Percentiles rank a stretch among this genome's conserved stretches.
Conservation (phyloP, 92 coral and sea anemone genomes). For the Epizoanthus fatuus region DNA sequence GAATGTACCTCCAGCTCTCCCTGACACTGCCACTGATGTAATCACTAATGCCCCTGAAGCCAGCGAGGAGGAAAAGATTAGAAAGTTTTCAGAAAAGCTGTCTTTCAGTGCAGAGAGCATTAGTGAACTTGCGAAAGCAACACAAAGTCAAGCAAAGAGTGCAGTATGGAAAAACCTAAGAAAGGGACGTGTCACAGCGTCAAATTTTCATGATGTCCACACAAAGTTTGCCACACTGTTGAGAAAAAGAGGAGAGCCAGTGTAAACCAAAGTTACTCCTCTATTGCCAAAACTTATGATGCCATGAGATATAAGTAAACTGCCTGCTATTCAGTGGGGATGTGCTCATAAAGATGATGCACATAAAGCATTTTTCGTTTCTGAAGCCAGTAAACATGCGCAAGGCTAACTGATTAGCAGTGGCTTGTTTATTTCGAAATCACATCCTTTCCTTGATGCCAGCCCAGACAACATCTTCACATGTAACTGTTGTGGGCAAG, state of each 20-base stretch:
- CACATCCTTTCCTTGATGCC: conserved; percentile 54
- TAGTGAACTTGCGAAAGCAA: conserved; percentile 55
- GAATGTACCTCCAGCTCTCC: conserved; percentile 57
- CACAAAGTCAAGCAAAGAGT: conserved; percentile 43
- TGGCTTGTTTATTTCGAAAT: conserved; percentile 49
- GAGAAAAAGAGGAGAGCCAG: conserved; percentile 36
- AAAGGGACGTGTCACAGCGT: conserved; percentile 57
- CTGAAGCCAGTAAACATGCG: conserved; percentile 25
- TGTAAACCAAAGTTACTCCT: conserved; percentile 41
- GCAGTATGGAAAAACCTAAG: conserved; percentile 54
- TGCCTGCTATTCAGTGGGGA: conserved; percentile 61
- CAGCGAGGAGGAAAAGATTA: conserved; percentile 38
- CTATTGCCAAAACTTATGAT: conserved; percentile 40
- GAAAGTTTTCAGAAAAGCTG: conserved; percentile 46
- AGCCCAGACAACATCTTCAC: conserved; percentile 60
- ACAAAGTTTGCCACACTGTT: conserved; percentile 40
- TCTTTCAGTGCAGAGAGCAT: conserved; percentile 57
- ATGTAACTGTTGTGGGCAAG: conserved; percentile 59
- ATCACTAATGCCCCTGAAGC: neutral
- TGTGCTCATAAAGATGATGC: conserved; percentile 55
- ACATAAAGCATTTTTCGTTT: conserved; percentile 35
- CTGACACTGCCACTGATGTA: conserved; percentile 40
- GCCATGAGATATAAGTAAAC: conserved; percentile 23
- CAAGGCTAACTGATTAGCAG: conserved; percentile 33
- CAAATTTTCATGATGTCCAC: conserved; percentile 62